A percentile compares a stretch with the other conserved stretches of the same genome.
phyloP scores from a whole-genome alignment of 2,113 vertebrate species.

The Hirundichthys speculiger region DNA sequence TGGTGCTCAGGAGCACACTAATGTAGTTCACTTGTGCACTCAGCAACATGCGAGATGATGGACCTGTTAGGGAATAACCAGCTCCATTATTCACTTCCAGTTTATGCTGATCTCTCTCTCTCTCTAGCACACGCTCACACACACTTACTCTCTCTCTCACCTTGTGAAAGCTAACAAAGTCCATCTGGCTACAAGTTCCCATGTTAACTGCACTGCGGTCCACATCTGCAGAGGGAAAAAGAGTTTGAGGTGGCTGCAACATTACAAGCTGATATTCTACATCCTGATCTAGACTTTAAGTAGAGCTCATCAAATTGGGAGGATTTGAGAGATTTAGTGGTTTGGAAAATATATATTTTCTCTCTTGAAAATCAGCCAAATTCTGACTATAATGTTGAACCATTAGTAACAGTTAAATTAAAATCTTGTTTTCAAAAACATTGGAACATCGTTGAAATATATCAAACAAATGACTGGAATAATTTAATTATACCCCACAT shows the following conservation, averaged over 20 bases:
- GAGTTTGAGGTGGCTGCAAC: slow-evolving; percentile 26
- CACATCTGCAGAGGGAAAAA: slow-evolving; percentile 63
- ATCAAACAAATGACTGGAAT: too few relatives aligned
- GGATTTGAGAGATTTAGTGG: neutral
- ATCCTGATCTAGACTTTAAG: neutral
- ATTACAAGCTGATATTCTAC: slow-evolving; percentile 1
- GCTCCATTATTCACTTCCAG: slow-evolving; percentile 40
- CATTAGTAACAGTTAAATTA: too few relatives aligned
- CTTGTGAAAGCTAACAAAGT: slow-evolving; percentile 53
- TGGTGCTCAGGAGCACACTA: too few relatives aligned
- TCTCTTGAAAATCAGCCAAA: too few relatives aligned
- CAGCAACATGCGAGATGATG: too few relatives aligned
- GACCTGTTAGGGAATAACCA: too few relatives aligned
- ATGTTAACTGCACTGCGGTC: slow-evolving; percentile 35
- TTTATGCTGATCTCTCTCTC: neutral
- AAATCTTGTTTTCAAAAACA: too few relatives aligned
- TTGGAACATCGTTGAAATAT: too few relatives aligned
- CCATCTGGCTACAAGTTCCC: slow-evolving; percentile 44
- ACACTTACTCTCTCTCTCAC: slow-evolving; percentile 48
- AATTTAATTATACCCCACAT: too few relatives aligned
- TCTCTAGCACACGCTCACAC: too few relatives aligned
- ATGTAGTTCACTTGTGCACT: neutral
- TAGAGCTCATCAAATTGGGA: neutral
- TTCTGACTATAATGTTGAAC: too few relatives aligned
- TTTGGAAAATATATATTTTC: neutral